Evolutionary conservation across 1,140 invertebrate species (phyloP), one percentile per base, ranked within the genome.

Genomic region (Ladona fulva): DNA sequence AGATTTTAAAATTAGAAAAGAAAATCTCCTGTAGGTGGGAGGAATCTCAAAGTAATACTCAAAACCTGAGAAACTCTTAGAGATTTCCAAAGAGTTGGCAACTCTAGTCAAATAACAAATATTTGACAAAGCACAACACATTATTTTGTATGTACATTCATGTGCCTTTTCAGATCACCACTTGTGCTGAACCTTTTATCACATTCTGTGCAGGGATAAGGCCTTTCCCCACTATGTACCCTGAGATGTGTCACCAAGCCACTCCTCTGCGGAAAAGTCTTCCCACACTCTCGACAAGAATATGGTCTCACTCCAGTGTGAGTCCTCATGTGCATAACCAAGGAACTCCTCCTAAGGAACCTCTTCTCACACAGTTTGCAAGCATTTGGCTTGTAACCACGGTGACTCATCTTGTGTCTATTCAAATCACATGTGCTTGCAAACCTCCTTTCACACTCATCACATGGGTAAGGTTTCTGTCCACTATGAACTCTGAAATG

Each of bases 401-500:
- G 83, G 66, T 84, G 84, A 14, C 80, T 80, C 16, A 80, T 78
- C n/a, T 73, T 74, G 74, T 81, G 81, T 12, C 79, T 66, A n/a
- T n/a, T n/a, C n/a, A n/a, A n/a, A n/a, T n/a, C n/a, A 66, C n/a
- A 66, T n/a, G 12, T 75, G n/a, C 14, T 12, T 75, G 14, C 74
- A 24, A 75, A 95, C 95, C 80, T 89, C 87, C 77, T 91, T 89
- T 1, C 86, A 82, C 90, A 91, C n/a, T 86, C 81, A 86, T 91
- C 87, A 84, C 90, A 91, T 10, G 89, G 83, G 81, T 88, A 90
- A 0, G 86, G 77, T 87, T 88, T 92, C 79, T 86, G 87, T 0
- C 91, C 91, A 44, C 88, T 89, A 83, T 93, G 92, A 44, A 91
- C 90, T 75, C 94, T 87, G 79, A 95, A 87, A 83, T 97, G 95